Evolutionary conservation across 2,797 vertebrate genomes (phyloP), one percentile per base, ranked within the genome.

Genomic region (Peromyscus melanophrys): DNA sequence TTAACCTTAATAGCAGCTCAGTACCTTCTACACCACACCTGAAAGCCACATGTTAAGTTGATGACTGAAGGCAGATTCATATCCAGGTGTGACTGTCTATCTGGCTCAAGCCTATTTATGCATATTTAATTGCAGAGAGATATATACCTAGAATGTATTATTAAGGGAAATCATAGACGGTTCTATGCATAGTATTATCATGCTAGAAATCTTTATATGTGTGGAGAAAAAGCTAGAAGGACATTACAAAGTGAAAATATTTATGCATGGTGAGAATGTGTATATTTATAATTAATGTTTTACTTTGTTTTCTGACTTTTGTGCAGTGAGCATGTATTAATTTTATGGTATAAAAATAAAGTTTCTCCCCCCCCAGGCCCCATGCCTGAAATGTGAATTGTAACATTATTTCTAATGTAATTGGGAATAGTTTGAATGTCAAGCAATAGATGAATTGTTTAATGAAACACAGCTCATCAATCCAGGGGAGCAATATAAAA

Each of bases 401-500:
- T 13, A 93, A 23, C 52, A 83, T 83, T 92, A 81, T 89, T 96
- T 97, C 55, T 76, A 52, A 93, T 65, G 61, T 89, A 57, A 46
- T 82, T 59, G 40, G 23, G 5, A 85, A 46, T 14, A 92, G 9
- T 43, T 78, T 94, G 57, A 86, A 88, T 78, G 13, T 85, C 37
- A 31, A 94, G 69, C 29, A 90, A 8, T 40, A 57, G 73, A 76
- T 84, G n/a, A 92, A 67, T 89, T 96, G 3, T 81, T 92, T 90
- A 73, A 71, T 94, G 49, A 90, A 94, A 91, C 63, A 61, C n/a
- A 63, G 14, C 81, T 93, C 23, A 65, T 63, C 19, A 69, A 13
- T 71, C 67, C 17, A 81, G 4, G 75, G 27, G 27, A 75, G 40
- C 43, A 96, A 85, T 49, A 52, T 13, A 76, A 96, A 91, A 63